phyloP scores from a whole-genome alignment of 2,113 vertebrate species.

The Tretioscincus oriximinensis region DNA sequence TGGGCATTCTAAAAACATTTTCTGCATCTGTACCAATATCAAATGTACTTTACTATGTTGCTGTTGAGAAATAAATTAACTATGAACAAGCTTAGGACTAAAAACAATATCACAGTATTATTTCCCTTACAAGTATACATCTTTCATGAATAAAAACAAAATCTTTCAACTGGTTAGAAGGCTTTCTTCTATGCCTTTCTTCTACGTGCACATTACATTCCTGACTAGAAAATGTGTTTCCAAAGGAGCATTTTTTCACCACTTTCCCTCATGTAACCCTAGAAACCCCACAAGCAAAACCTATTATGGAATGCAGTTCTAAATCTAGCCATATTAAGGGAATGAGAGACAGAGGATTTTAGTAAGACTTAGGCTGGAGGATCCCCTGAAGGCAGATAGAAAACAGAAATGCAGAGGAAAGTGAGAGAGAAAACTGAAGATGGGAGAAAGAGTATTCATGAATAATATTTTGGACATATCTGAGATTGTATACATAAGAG shows the following conservation, averaged over 20 bases:
- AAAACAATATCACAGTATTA: not conserved
- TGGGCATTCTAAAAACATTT: too few relatives aligned
- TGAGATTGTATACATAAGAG: not conserved
- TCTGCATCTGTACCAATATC: too few relatives aligned
- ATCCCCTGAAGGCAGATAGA: not conserved
- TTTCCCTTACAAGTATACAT: not conserved
- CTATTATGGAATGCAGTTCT: not conserved
- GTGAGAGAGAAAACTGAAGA: not conserved
- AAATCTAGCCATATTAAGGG: not conserved
- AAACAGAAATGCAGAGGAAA: not conserved
- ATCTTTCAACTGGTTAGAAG: not conserved
- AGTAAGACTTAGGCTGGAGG: accelerated
- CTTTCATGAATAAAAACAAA: not conserved
- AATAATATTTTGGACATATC: not conserved
- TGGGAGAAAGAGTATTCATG: constrained; percentile 1
- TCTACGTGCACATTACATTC: constrained; percentile 1
- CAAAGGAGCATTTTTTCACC: not conserved
- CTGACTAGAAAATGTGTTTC: constrained; percentile 5
- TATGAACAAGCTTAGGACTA: too few relatives aligned
- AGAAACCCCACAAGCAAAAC: constrained; percentile 29
- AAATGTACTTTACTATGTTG: too few relatives aligned
- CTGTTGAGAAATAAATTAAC: too few relatives aligned
- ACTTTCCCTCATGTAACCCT: constrained; percentile 15
- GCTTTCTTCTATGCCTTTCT: constrained; percentile 1
- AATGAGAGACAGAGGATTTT: not conserved